Conservation (phyloP, 92 coral and sea anemone genomes). For the Ricordea florida region DNA sequence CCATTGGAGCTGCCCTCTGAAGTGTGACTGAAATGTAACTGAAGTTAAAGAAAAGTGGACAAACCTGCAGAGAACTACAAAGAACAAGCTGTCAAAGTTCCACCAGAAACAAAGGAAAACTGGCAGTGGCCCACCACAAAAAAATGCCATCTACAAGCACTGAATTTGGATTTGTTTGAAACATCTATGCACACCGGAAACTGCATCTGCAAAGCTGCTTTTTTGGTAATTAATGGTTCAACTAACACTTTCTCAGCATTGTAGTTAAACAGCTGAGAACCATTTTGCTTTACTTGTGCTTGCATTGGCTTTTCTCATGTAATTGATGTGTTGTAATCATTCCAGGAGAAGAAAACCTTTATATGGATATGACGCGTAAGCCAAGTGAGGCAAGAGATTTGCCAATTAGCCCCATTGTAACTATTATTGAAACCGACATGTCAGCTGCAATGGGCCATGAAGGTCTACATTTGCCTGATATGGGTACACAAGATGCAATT, state of each 20-base stretch:
- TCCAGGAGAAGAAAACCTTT: constrained; percentile 22
- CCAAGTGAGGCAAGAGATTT: constrained; percentile 11
- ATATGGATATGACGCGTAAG: not conserved
- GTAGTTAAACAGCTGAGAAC: too few species aligned
- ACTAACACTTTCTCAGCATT: constrained; percentile 3
- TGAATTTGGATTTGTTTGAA: constrained; percentile 17
- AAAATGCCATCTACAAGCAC: constrained; percentile 11
- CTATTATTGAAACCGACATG: not conserved
- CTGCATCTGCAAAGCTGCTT: not conserved
- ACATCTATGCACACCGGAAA: not conserved
- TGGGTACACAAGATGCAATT: not conserved
- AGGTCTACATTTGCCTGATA: not conserved
- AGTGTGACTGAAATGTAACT: too few species aligned
- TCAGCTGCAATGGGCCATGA: constrained; percentile 9
- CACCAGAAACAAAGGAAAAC: constrained; percentile 9
- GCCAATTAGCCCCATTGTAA: not conserved
- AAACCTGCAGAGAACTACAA: constrained; percentile 17
- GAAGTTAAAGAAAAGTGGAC: constrained; percentile 42
- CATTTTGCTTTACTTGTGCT: too few species aligned
- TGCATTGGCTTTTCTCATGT: constrained; percentile 4
- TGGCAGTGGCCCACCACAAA: constrained; percentile 17
- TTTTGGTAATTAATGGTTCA: not conserved
- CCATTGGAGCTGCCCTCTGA: not conserved
- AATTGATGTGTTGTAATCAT: constrained; percentile 22
- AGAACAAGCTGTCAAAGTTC: not conserved